Evolutionary conservation across 2,888 invertebrate genomes (phyloP).

Genomic region (Sericinus montela): DNA sequence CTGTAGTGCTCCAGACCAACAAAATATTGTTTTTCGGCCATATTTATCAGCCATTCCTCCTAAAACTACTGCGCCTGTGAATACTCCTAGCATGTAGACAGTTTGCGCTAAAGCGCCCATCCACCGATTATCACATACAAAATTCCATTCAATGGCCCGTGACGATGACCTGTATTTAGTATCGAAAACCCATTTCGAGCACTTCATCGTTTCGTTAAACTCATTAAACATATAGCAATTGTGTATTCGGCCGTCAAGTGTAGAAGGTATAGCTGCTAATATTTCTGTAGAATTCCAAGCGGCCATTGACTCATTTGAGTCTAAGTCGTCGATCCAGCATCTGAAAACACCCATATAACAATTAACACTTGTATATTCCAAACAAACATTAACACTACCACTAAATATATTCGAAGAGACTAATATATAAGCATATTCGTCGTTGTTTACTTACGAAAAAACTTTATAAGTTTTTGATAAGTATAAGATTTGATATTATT

Average conservation of each 20-base stretch:
- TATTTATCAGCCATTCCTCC: constrained; percentile 91
- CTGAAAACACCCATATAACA: constrained; percentile 55
- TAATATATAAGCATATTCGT: too few species aligned
- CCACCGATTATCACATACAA: constrained; percentile 89
- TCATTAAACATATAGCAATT: constrained; percentile 78
- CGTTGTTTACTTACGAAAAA: too few species aligned
- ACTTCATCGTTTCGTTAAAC: constrained; percentile 50
- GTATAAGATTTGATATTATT: too few species aligned
- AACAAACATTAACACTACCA: too few species aligned
- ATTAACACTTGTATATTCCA: too few species aligned
- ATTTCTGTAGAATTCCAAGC: constrained; percentile 79
- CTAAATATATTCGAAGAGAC: too few species aligned
- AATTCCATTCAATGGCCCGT: constrained; percentile 89
- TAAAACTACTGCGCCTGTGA: constrained; percentile 88
- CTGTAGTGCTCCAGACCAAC: constrained; percentile 87
- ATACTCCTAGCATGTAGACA: constrained; percentile 90
- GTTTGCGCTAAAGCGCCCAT: constrained; percentile 90
- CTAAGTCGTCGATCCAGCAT: constrained; percentile 81
- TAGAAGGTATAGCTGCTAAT: constrained; percentile 77
- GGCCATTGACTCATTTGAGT: constrained; percentile 73
- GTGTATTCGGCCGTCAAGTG: constrained; percentile 73
- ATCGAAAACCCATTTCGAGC: constrained; percentile 84
- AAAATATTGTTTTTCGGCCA: constrained; percentile 90
- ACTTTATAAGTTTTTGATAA: too few species aligned
- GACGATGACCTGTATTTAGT: constrained; percentile 85